Conservation (phyloP, 1,140 invertebrate species). For the Trichonephila inaurata region DNA sequence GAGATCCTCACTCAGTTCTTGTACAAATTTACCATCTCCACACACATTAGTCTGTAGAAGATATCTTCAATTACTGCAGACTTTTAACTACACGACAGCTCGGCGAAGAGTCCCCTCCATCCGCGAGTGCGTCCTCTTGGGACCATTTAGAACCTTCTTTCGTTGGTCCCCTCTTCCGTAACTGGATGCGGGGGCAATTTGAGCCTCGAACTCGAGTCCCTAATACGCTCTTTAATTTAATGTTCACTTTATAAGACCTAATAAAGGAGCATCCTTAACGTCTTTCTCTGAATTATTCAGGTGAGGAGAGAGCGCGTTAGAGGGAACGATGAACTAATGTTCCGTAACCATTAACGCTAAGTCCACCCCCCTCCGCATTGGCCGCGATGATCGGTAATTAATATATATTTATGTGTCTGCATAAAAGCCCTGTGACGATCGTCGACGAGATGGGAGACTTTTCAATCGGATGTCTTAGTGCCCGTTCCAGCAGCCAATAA, state of each 20-base stretch:
- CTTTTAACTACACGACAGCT: no score
- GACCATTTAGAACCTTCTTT: neutral
- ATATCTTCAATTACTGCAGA: no score
- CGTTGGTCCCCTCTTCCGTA: neutral
- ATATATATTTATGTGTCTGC: constrained; percentile 72
- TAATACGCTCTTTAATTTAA: constrained; percentile 75
- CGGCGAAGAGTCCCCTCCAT: no score
- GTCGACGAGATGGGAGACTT: constrained; percentile 21
- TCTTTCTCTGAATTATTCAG: constrained; percentile 67
- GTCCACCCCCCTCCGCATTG: neutral
- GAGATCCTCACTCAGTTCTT: no score
- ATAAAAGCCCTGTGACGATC: constrained; percentile 33
- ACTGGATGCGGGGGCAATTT: constrained; percentile 17
- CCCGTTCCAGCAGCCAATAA: constrained; percentile 15
- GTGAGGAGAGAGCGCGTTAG: neutral
- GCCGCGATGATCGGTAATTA: constrained; percentile 66
- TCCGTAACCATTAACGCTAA: constrained; percentile 54
- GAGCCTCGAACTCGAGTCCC: constrained; percentile 18
- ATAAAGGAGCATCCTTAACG: constrained; percentile 64
- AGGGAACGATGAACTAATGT: constrained; percentile 48
- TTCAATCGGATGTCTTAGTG: constrained; percentile 40
- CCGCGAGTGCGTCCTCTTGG: no score
- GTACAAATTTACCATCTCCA: no score
- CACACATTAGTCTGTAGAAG: no score
- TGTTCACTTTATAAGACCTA: constrained; percentile 69